Percentiles rank a stretch among this genome's conserved stretches.
Conservation (phyloP, 2,888 invertebrate species). For the Drosophila gaucha region DNA sequence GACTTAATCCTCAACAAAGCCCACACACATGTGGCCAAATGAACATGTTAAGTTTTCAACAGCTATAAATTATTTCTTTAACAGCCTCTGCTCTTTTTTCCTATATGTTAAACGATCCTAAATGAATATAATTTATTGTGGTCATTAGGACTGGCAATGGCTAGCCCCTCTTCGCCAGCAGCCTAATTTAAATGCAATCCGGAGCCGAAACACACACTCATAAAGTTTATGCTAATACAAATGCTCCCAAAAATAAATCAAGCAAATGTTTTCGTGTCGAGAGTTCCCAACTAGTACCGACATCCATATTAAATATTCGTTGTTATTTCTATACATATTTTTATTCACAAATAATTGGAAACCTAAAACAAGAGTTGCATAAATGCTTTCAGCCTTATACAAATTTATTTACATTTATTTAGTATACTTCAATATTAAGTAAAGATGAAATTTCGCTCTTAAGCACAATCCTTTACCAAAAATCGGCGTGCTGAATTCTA, state of each 20-base stretch:
- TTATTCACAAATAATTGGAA: background rate
- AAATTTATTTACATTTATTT: too few relatives aligned
- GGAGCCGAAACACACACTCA: constrained; percentile 3
- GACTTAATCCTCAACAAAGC: constrained; percentile 61
- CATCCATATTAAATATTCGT: background rate
- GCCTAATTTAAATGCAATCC: constrained; percentile 29
- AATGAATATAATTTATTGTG: constrained; percentile 77
- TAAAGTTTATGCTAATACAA: constrained; percentile 15
- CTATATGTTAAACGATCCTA: constrained; percentile 73
- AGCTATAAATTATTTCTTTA: constrained; percentile 76
- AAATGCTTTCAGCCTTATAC: too few relatives aligned
- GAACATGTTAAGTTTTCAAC: constrained; percentile 78
- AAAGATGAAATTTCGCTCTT: too few relatives aligned
- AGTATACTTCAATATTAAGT: too few relatives aligned
- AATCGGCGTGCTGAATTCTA: too few relatives aligned
- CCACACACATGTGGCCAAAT: constrained; percentile 72
- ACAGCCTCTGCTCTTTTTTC: constrained; percentile 52
- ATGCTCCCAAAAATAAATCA: background rate
- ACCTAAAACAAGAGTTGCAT: background rate
- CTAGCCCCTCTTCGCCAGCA: constrained; percentile 4
- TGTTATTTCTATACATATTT: background rate
- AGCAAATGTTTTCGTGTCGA: constrained; percentile 1
- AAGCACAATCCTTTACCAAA: too few relatives aligned
- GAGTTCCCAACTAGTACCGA: background rate
- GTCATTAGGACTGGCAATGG: constrained; percentile 57